Percentiles rank a stretch among this genome's conserved stretches.
Conservation (phyloP, 2,113 vertebrate genomes). For the Numida meleagris region DNA sequence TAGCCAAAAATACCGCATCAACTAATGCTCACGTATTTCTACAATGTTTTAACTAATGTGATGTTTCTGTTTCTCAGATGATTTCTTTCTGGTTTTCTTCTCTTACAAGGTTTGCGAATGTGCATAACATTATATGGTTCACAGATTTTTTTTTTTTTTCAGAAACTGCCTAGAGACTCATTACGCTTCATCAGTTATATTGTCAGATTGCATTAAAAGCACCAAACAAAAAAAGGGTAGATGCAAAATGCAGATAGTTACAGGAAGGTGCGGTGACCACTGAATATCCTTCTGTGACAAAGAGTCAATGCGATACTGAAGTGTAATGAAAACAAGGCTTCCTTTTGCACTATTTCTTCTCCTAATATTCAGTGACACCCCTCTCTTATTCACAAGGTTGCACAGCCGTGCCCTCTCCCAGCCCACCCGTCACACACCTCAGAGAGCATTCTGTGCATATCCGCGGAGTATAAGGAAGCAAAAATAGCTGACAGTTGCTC, state of each 20-base stretch:
- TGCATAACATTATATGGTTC: neutral
- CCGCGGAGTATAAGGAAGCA: neutral
- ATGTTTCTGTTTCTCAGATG: neutral
- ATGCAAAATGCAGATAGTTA: neutral
- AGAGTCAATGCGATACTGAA: neutral
- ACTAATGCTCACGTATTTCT: neutral
- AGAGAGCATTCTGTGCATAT: slow-evolving; percentile 3
- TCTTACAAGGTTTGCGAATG: neutral
- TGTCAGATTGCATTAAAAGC: neutral
- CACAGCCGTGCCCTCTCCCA: neutral
- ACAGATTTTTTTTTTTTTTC: neutral
- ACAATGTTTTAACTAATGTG: neutral
- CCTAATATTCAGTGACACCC: neutral
- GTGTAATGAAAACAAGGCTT: neutral
- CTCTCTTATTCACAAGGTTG: neutral
- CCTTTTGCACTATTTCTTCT: neutral
- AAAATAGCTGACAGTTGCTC: slow-evolving; percentile 41
- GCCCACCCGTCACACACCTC: neutral
- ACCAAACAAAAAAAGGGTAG: neutral
- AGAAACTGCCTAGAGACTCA: slow-evolving; percentile 20
- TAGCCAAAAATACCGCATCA: neutral
- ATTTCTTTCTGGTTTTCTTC: neutral
- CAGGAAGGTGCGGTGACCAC: neutral
- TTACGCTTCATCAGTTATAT: neutral
- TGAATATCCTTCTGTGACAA: neutral